Evolutionary conservation across 2,888 invertebrate species (phyloP), one percentile per base, ranked within the genome.

Genomic region (Sesia bembeciformis): DNA sequence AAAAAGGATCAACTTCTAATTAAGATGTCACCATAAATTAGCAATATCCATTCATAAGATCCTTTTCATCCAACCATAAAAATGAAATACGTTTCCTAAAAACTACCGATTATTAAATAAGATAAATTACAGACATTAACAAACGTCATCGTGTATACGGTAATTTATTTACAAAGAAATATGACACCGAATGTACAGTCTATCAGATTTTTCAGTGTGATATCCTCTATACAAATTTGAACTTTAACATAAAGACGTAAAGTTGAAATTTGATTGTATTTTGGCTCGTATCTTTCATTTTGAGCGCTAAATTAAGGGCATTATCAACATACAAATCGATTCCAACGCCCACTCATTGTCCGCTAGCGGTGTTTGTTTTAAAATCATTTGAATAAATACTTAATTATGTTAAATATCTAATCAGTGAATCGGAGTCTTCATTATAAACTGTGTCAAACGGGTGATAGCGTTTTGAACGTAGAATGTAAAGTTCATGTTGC

Each of bases 371-470:
- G 67, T 73, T 77, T 78, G 76, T 73, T 76, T 76, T 70, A 60
- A 57, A 62, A 60, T 65, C 59, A 76, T 84, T 81, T 81, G 66
- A 81, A 81, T 83, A 81, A 80, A 81, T 78, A 72, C 67, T 74
- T 81, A 78, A 81, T 84, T 82, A 83, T 83, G 81, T 70, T 77
- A 78, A 76, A 72, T 67, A 66, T 64, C 62, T 74, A 72, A 74
- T 77, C 72, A 72, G 63, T 55, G 58, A 57, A 58, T 60, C 58
- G 53, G 49, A 52, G 56, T 54, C 54, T 62, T n/a, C 60, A 58
- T 61, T 58, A 66, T 67, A 67, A 68, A 70, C 68, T 63, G 60
- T 63, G 54, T 55, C 7, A 38, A 50, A 8, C 23, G 23, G 38
- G 38, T 23, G 23, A 39, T 23, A 50, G 38, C 8, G 4, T 50